phyloP scores from a whole-genome alignment of 2,888 invertebrate genomes.

The Ptilodon capucinus region DNA sequence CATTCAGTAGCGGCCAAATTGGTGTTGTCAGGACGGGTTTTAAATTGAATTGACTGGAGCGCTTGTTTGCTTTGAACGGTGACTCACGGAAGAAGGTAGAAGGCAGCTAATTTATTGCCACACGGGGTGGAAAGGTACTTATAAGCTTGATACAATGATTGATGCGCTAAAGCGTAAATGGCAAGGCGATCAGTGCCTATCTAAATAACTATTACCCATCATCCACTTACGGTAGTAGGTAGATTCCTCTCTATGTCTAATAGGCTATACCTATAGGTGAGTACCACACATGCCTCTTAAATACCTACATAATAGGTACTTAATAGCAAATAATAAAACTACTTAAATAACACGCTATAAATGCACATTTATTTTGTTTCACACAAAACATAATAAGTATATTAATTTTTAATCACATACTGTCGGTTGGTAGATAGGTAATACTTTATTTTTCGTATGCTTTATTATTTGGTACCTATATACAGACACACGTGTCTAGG shows the following conservation, averaged over 20 bases:
- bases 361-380: not conserved
- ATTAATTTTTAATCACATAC: not conserved
- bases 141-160: conserved; percentile 41
- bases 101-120: conserved; percentile 53
- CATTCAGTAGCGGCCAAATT: conserved; percentile 77
- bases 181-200: not conserved
- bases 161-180: conserved; percentile 7
- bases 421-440: not conserved
- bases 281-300: too few species aligned
- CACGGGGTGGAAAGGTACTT: conserved; percentile 39
- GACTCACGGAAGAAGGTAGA: conserved; percentile 48
- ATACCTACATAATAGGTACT: too few species aligned
- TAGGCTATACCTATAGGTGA: too few species aligned
- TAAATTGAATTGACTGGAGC: conserved; percentile 76
- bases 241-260: too few species aligned
- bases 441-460: not conserved
- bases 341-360: not conserved
- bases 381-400: not conserved
- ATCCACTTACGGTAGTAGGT: not conserved
- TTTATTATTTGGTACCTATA: too few species aligned
- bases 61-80: conserved; percentile 61
- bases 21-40: conserved; percentile 72
- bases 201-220: not conserved
- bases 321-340: too few species aligned
- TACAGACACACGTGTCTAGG: too few species aligned